phyloP scores from a whole-genome alignment of 2,113 vertebrate species.

The Alligator mississippiensis region DNA sequence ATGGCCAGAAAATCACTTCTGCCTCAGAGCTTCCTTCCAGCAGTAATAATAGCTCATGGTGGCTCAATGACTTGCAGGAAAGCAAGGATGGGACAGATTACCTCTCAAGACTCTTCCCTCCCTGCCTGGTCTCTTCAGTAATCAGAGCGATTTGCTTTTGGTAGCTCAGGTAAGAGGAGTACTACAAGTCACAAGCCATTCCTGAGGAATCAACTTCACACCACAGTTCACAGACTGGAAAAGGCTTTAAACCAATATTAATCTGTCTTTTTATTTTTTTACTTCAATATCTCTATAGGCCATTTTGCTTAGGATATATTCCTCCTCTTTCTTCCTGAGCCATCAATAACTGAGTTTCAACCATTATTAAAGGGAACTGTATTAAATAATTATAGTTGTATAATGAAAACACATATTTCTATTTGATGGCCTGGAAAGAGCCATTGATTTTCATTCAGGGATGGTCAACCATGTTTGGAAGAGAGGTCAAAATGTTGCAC shows the following conservation, averaged over 20 bases:
- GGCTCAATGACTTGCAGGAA: no score
- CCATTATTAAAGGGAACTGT: not conserved
- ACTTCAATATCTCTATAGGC: not conserved
- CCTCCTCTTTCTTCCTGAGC: not conserved
- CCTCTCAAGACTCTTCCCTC: not conserved
- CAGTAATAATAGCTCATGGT: no score
- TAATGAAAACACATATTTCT: not conserved
- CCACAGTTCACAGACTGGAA: not conserved
- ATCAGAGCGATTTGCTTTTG: not conserved
- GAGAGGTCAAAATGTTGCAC: not conserved
- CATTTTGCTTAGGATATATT: not conserved
- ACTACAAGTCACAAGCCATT: not conserved
- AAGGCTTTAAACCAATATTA: not conserved
- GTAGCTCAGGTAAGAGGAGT: not conserved
- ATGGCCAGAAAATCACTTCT: no score
- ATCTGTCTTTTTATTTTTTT: not conserved
- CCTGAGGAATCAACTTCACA: not conserved
- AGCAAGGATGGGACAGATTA: no score
- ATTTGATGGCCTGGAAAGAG: not conserved
- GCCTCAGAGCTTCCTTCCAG: no score
- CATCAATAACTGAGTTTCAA: not conserved
- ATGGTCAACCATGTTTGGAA: not conserved
- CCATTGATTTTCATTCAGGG: not conserved
- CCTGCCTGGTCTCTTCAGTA: not conserved
- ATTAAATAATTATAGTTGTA: not conserved